Base-by-base conservation (phyloP, 2,113 vertebrate species). In the Mola mola region DNA sequence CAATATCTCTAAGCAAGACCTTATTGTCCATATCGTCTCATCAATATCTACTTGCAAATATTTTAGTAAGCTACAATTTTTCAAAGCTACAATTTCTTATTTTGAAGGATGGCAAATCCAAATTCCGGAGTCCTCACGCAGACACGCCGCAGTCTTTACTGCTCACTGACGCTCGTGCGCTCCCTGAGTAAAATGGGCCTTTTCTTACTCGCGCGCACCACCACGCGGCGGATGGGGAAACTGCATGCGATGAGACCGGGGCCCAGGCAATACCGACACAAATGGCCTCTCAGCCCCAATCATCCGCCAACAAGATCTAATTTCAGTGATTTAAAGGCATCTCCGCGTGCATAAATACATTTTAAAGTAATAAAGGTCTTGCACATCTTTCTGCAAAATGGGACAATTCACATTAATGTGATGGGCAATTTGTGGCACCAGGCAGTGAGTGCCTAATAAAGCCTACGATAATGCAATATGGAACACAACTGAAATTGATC, bases 181-280 rank as follows among this genome's bases (percentile, higher is more conserved):
- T 59, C 3, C 10, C 24, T 33, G 34, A 52, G 36, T 46, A 41
- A 43, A 66, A 3, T 26, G 31, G 51, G 34, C 17, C 29, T 11
- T 15, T 6, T 26, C 3, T n/a, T 16, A 10, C 51, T 74, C 53
- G 4, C 38, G 26, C 2, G 21, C 34, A 29, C 64, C 79, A 78
- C 38, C 84, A 6, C 22, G 82, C 71, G 84, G 84, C 3, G 3
- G 0, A 1, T 19, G 10, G 40, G 38, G 6, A 40, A 58, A 78
- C 24, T 68, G 33, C 70, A 65, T 10, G n/a, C n/a, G n/a, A n/a
- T n/a, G n/a, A n/a, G n/a, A n/a, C n/a, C n/a, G n/a, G n/a, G n/a
- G n/a, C n/a, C n/a, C n/a, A n/a, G n/a, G n/a, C n/a, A n/a, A n/a
- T n/a, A n/a, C n/a, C n/a, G n/a, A 17, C 1, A 5, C 7, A 17